Evolutionary conservation across 2,888 invertebrate species (phyloP), one percentile per base, ranked within the genome.

Genomic region (Dione juno): DNA sequence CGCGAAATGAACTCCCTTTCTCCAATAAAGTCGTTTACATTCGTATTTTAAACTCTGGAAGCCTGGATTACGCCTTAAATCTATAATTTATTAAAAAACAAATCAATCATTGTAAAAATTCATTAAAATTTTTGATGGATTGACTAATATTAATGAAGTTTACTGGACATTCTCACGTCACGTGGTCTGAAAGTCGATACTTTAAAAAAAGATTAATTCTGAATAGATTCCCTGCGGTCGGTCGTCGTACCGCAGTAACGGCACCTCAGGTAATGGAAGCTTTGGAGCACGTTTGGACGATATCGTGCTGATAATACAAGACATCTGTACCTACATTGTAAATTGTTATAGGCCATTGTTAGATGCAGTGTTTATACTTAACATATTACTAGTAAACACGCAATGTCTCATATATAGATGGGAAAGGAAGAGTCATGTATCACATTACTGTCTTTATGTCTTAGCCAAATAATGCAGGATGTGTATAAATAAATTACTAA

Each of bases 201-300:
- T 57, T 65, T 14, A 37, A 52, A 58, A 66, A 69, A 69, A 57
- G 10, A 14, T 16, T 41, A 16, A 41, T 61, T 54, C 63, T 19
- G 45, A 45, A 69, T 63, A 69, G 63, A 69, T 45, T 45, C 54
- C 68, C 63, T 72, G 72, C 65, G 72, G 72, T 69, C 69, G 67
- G 61, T 48, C 64, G 59, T 45, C 16, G 61, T 53, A 57, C 69
- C 72, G 63, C 70, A 68, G 64, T 74, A 74, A 74, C 74, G 74
- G 72, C 45, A 68, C 35, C 70, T 70, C 69, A 71, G 59, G 28
- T 74, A 74, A 76, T 71, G 52, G 54, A 52, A 52, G 63, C 52
- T 13, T 40, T 54, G 43, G 37, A 65, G 50, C 41, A 35, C 66
- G 66, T 67, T 72, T 67, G 54, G 19, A 70, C 61, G 48, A 70